Percentiles rank a stretch among this genome's conserved stretches.
Evolutionary conservation across 1,140 invertebrate species (phyloP).

Genomic region (Drosophila murphyi): DNA sequence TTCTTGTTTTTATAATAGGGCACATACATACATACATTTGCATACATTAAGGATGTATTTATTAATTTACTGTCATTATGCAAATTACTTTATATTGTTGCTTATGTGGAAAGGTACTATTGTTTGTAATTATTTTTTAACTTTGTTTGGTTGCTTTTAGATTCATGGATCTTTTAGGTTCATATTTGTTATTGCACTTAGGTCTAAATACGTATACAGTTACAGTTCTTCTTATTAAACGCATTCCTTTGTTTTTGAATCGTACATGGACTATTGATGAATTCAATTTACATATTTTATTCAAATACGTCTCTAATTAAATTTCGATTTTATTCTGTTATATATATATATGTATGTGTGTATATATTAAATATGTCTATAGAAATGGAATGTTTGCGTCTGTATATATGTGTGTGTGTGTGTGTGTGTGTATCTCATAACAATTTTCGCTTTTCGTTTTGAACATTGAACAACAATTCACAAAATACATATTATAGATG

Average conservation of each 20-base stretch:
- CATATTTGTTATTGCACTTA: constrained; percentile 76
- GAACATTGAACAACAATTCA: constrained; percentile 66
- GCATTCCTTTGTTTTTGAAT: constrained; percentile 54
- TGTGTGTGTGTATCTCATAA: constrained; percentile 49
- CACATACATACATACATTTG: constrained; percentile 7
- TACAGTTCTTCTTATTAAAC: constrained; percentile 69
- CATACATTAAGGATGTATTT: constrained; percentile 15
- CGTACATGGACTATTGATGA: constrained; percentile 31
- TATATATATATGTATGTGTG: constrained; percentile 15
- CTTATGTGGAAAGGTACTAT: constrained; percentile 71
- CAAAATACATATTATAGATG: constrained; percentile 51
- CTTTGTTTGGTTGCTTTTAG: constrained; percentile 35
- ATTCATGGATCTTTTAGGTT: constrained; percentile 51
- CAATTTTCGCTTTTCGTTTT: constrained; percentile 59
- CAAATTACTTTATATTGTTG: background rate
- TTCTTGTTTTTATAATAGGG: background rate
- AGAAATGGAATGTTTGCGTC: constrained; percentile 44
- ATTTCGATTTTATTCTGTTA: constrained; percentile 23
- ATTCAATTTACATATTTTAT: constrained; percentile 13
- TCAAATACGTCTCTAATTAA: constrained; percentile 42
- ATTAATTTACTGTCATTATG: constrained; percentile 11
- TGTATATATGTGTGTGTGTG: constrained; percentile 21
- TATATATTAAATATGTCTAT: constrained; percentile 18
- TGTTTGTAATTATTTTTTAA: constrained; percentile 59
- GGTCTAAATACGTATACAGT: constrained; percentile 81